phyloP scores from a whole-genome alignment of 2,797 vertebrate genomes.

The Peromyscus attwateri region DNA sequence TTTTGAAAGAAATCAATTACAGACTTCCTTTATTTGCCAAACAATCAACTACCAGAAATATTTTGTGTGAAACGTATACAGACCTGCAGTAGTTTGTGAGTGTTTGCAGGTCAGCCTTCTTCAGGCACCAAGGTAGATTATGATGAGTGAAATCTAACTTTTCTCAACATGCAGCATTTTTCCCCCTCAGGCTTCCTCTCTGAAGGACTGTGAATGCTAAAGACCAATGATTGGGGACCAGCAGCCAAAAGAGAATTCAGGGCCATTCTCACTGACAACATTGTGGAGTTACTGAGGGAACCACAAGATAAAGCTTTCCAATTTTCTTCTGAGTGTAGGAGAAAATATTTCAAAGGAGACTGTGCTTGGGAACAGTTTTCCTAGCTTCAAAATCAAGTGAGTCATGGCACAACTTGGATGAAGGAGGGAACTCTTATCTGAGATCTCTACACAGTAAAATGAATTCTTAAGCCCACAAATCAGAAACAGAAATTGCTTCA shows the following conservation, averaged over 20 bases:
- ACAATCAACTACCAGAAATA: conserved; percentile 69
- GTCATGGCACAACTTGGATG: conserved; percentile 28
- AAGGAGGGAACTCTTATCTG: conserved; percentile 41
- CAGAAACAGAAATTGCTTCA: conserved; percentile 46
- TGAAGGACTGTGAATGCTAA: conserved; percentile 79
- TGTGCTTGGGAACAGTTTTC: conserved; percentile 71
- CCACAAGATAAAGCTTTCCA: conserved; percentile 71
- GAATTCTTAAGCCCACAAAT: conserved; percentile 32
- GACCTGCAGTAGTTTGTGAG: not conserved
- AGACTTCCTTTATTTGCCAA: conserved; percentile 66
- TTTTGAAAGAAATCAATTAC: conserved; percentile 70
- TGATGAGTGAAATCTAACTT: conserved; percentile 72
- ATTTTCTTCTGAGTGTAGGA: conserved; percentile 69
- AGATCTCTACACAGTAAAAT: conserved; percentile 23
- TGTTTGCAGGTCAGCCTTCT: conserved; percentile 59
- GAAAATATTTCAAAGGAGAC: conserved; percentile 78
- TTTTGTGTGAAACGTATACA: conserved; percentile 69
- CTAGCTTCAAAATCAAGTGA: conserved; percentile 65
- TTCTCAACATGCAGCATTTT: conserved; percentile 62
- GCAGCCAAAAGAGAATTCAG: conserved; percentile 80
- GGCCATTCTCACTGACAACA: conserved; percentile 76
- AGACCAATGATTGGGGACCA: conserved; percentile 45
- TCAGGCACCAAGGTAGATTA: conserved; percentile 62
- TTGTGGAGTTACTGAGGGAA: conserved; percentile 81
- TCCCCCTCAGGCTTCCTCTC: conserved; percentile 69